phyloP scores from a whole-genome alignment of 2,888 invertebrate genomes.

The Capitulum mitella region DNA sequence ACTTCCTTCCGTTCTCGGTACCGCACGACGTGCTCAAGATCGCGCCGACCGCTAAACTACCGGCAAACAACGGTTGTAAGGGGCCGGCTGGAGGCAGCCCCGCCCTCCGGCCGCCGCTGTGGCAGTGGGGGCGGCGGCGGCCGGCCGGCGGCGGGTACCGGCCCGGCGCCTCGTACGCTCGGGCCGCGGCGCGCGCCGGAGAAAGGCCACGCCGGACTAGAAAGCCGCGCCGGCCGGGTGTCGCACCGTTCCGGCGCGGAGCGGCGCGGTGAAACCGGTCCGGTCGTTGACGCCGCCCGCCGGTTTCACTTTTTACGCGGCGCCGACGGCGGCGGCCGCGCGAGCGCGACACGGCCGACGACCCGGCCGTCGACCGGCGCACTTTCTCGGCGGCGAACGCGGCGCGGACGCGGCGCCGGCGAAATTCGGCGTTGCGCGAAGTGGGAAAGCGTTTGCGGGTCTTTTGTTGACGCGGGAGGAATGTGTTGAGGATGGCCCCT shows the following conservation, averaged over 20 bases:
- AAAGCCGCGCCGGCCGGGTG: not conserved
- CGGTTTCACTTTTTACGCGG: conserved; percentile 14
- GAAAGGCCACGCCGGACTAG: not conserved
- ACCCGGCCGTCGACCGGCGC: not conserved
- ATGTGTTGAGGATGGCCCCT: too few relatives aligned
- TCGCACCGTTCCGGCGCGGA: too few relatives aligned
- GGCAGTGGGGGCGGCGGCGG: too few relatives aligned
- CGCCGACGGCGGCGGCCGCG: not conserved
- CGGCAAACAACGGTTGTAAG: too few relatives aligned
- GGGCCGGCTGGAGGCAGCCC: too few relatives aligned
- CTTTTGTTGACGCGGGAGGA: too few relatives aligned
- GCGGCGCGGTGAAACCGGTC: conserved; percentile 1
- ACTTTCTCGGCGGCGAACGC: not conserved
- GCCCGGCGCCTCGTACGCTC: too few relatives aligned
- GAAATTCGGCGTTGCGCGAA: too few relatives aligned
- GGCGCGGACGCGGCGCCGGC: not conserved
- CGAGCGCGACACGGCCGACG: not conserved
- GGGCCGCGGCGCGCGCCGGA: not conserved
- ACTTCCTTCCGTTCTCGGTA: not conserved
- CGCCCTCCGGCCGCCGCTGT: too few relatives aligned
- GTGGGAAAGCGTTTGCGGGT: too few relatives aligned
- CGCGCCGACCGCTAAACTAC: not conserved
- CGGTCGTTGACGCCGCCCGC: not conserved
- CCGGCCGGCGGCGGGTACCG: too few relatives aligned
- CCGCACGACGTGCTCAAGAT: not conserved